Evolutionary conservation across 2,888 invertebrate genomes (phyloP), one percentile per base, ranked within the genome.

Genomic region (Parnassius apollo): DNA sequence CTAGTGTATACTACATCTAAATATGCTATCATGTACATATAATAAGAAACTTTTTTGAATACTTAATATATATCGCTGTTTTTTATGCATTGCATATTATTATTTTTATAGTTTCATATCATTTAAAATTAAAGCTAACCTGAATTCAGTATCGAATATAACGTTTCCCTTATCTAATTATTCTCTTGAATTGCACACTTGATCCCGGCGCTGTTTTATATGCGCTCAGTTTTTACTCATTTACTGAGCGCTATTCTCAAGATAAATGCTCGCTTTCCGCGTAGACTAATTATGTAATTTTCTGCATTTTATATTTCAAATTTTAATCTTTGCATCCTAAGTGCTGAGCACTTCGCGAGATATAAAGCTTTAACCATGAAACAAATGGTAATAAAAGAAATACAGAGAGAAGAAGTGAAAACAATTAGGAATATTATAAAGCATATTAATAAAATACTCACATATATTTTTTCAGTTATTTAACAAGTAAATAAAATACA

Each of bases 181-280:
- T 80, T 75, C 83, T 80, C 82, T 83, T 73, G 72, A 80, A 72
- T 78, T 74, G 74, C 75, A 72, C 70, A 76, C 81, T 82, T 82
- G 81, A 84, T 82, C 82, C 75, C 74, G 8, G 12, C 42, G 22
- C 13, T 58, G 42, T 58, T 58, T 58, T 50, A 58, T 58, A 50
- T 49, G 50, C 57, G 22, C 55, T 72, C 71, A 67, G 67, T 73
- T 74, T 66, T 73, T 76, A 67, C 69, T 67, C 63, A 52, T 66
- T 66, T 61, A 61, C 73, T 70, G 66, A 70, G 70, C 69, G 74
- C 74, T 75, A 61, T 58, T 77, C 75, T 78, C 72, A 69, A 75
- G 78, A 79, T 80, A 78, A 83, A 83, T 79, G 77, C 77, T 67
- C 57, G 71, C 77, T 78, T 77, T 80, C 76, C 77, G 76, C 75